These are phyloP conservation scores for Laterallus jamaicensis DNA, from an alignment of 2,113 vertebrate species.

Conservation along the genomic window DNA sequence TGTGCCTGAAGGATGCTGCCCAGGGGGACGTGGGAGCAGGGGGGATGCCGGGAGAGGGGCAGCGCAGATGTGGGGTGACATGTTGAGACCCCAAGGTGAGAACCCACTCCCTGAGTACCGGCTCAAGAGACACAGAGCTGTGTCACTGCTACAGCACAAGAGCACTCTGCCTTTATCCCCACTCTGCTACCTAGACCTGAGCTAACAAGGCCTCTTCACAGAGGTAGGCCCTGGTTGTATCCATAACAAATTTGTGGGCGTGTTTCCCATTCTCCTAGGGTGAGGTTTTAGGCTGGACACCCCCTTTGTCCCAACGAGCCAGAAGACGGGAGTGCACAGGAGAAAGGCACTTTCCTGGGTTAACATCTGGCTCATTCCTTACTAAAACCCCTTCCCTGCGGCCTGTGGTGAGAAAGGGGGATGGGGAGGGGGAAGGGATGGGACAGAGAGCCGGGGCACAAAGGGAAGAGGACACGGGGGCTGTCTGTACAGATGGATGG, in stretches of 20 bases:
- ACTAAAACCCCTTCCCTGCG: neutral
- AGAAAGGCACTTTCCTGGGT: neutral
- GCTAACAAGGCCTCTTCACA: neutral
- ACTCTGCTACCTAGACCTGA: accelerated
- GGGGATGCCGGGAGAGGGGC: accelerated
- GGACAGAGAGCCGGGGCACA: neutral
- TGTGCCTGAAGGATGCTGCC: neutral
- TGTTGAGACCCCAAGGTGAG: accelerated
- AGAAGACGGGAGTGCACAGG: neutral
- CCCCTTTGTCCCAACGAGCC: neutral
- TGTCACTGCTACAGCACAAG: accelerated
- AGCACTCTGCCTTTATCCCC: neutral
- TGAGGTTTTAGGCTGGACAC: neutral
- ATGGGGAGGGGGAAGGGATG: neutral
- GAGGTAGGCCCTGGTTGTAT: neutral
- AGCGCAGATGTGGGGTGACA: accelerated
- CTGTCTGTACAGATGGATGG: neutral
- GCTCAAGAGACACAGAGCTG: neutral
- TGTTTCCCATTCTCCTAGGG: accelerated
- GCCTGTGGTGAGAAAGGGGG: neutral
- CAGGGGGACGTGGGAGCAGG: accelerated
- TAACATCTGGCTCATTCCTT: neutral
- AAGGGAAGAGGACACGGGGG: neutral
- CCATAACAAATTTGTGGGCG: neutral
- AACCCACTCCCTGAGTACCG: neutral